Evolutionary conservation across 2,113 vertebrate genomes (phyloP), one percentile per base, ranked within the genome.

Genomic region (Anhinga anhinga): DNA sequence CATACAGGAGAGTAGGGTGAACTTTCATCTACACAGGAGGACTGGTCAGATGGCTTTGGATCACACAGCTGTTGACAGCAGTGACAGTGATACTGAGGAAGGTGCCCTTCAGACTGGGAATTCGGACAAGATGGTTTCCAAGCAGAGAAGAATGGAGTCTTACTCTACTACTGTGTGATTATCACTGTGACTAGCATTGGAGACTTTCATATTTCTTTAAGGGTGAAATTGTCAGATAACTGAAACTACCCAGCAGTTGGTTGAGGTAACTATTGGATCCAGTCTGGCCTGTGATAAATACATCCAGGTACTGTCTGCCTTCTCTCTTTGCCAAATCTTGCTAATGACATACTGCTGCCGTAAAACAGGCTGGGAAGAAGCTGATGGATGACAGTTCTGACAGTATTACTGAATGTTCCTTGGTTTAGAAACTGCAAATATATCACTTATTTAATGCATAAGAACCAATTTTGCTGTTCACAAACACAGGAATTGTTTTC

Each of bases 111-210:
- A 97, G 49, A 97, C 98, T 67, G 94, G 59, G 38, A 91, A 74
- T 97, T 92, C 15, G 34, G 97, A 66, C 89, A 97, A 58, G 87
- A 97, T 81, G 91, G 84, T 86, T 96, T 98, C 92, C 38, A 97
- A 97, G 84, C 98, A 98, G 84, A 98, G 98, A 97, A 98, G 96
- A 81, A 98, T 45, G 88, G 98, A 98, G 71, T 97, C 98, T 4
- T 98, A 98, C 67, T 99, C 99, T 96, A 99, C 99, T 95, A 98
- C 98, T 21, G 99, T 99, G 96, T 99, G 98, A 99, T 95, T 90
- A 62, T 96, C 98, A 98, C 97, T 98, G 97, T 97, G 98, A 97
- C 67, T 90, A 83, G 76, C 66, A n/a, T 69, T 94, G 71, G 88
- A 86, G 87, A 91, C 96, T 94, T 76, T 56, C 25, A 32, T 81